A percentile compares a stretch with the other conserved stretches of the same genome.
Conservation (phyloP, 1,140 invertebrate genomes). For the Anagrus nilaparvatae region DNA sequence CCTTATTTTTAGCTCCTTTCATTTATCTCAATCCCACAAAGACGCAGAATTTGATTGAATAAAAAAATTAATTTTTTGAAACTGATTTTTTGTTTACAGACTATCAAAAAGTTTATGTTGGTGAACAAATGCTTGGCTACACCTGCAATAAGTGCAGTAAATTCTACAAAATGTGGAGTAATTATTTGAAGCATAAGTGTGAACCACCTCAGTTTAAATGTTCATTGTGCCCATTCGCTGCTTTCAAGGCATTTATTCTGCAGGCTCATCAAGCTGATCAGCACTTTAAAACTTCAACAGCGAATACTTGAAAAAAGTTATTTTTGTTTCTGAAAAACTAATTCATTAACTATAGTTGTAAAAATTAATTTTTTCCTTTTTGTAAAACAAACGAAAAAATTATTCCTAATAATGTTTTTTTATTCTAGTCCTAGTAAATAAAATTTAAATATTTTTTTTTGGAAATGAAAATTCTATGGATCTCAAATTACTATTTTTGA, state of each 20-base stretch:
- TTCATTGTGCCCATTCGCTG: slow-evolving; percentile 36
- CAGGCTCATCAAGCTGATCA: slow-evolving; percentile 39
- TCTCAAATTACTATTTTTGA: too few species aligned
- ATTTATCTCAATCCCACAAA: too few species aligned
- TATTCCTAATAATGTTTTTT: too few species aligned
- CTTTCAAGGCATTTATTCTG: slow-evolving; percentile 40
- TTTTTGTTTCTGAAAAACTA: too few species aligned
- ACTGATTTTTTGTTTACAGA: slow-evolving; percentile 32
- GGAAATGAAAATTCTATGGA: too few species aligned
- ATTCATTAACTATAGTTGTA: too few species aligned
- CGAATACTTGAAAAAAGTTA: too few species aligned
- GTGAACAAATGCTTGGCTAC: slow-evolving; percentile 39
- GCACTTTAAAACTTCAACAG: slow-evolving; percentile 20
- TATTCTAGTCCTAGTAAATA: too few species aligned
- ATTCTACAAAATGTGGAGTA: slow-evolving; percentile 44
- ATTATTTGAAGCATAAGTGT: slow-evolving; percentile 41
- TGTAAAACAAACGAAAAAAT: too few species aligned
- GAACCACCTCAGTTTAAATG: slow-evolving; percentile 41
- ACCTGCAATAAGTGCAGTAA: slow-evolving; percentile 42
- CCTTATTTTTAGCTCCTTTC: background rate
- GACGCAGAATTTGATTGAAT: background rate
- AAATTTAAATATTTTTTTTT: too few species aligned
- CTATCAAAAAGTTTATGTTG: slow-evolving; percentile 41
- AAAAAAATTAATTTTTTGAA: background rate
- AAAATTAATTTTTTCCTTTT: too few species aligned